Percentiles rank a stretch among this genome's conserved stretches.
Evolutionary conservation across 2,113 vertebrate species (phyloP).

Genomic region (Forbesichthys papilliferus): DNA sequence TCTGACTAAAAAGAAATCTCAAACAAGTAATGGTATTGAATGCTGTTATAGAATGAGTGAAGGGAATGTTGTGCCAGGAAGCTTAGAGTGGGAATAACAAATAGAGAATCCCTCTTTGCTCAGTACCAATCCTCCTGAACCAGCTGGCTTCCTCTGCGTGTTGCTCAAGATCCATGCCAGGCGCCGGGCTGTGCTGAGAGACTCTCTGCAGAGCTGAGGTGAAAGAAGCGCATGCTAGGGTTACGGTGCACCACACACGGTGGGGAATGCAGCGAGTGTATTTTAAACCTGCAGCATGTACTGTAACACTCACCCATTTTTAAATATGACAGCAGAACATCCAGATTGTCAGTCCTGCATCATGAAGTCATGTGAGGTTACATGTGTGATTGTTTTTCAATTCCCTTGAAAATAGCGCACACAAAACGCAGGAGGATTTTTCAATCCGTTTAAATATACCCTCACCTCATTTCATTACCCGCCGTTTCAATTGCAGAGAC

Average conservation of each 20-base stretch:
- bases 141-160: constrained; percentile 82
- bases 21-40: constrained; percentile 8
- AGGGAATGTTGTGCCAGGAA: background rate
- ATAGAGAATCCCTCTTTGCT: constrained; percentile 6
- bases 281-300: background rate
- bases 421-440: background rate
- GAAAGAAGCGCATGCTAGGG: constrained; percentile 20
- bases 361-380: background rate
- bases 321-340: constrained; percentile 77
- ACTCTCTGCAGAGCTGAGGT: constrained; percentile 77
- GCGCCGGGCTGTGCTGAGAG: constrained; percentile 43
- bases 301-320: constrained; percentile 77
- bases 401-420: background rate
- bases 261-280: background rate
- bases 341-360: constrained; percentile 73
- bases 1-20: background rate
- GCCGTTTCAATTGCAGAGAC: constrained; percentile 71
- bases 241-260: constrained; percentile 18
- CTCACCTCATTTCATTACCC: constrained; percentile 75
- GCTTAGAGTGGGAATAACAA: constrained; percentile 6
- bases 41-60: constrained; percentile 12
- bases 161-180: constrained; percentile 56
- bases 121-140: constrained; percentile 91
- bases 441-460: constrained; percentile 3
- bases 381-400: background rate